These are phyloP conservation scores for Corella eumyota DNA, from an alignment of 23 tunicate species.

Conservation along the genomic window DNA sequence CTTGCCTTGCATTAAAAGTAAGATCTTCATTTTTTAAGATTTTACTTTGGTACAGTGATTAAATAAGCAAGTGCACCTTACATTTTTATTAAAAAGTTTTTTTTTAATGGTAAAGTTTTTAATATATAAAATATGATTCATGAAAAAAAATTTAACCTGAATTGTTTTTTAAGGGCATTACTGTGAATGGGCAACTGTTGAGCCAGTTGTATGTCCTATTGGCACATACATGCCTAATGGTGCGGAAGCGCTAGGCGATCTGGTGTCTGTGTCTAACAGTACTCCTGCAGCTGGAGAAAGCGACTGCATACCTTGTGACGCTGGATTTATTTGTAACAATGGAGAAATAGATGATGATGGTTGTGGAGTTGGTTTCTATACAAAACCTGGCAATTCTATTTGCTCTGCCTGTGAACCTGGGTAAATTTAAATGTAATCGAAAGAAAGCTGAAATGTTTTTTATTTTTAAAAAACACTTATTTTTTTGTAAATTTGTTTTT, in stretches of 20 bases:
- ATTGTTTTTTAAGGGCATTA: slow-evolving; percentile 46
- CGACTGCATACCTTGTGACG: slow-evolving; percentile 71
- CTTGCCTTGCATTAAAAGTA: slow-evolving; percentile 66
- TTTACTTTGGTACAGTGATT: neutral
- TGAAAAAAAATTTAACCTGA: neutral
- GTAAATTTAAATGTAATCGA: too few species aligned
- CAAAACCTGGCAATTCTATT: slow-evolving; percentile 51
- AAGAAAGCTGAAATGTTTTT: too few species aligned
- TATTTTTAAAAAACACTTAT: too few species aligned
- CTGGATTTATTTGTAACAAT: slow-evolving; percentile 49
- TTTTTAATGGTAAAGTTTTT: too few species aligned
- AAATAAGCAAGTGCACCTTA: neutral
- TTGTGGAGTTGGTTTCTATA: slow-evolving; percentile 59
- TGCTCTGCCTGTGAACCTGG: slow-evolving; percentile 71
- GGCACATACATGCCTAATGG: slow-evolving; percentile 96
- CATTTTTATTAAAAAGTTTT: neutral
- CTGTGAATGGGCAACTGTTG: slow-evolving; percentile 79
- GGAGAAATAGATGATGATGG: slow-evolving; percentile 30
- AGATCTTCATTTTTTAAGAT: neutral
- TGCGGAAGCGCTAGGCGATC: slow-evolving; percentile 7
- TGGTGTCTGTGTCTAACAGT: slow-evolving; percentile 4
- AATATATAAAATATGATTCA: too few species aligned
- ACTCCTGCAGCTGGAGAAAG: slow-evolving; percentile 69
- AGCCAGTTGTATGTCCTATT: slow-evolving; percentile 68
- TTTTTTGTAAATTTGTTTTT: too few species aligned